Percentiles rank a stretch among this genome's conserved stretches.
These are phyloP conservation scores for Hirtodrosophila alboralis DNA, from an alignment of 2,888 invertebrate genomes.

Conservation along the genomic window DNA sequence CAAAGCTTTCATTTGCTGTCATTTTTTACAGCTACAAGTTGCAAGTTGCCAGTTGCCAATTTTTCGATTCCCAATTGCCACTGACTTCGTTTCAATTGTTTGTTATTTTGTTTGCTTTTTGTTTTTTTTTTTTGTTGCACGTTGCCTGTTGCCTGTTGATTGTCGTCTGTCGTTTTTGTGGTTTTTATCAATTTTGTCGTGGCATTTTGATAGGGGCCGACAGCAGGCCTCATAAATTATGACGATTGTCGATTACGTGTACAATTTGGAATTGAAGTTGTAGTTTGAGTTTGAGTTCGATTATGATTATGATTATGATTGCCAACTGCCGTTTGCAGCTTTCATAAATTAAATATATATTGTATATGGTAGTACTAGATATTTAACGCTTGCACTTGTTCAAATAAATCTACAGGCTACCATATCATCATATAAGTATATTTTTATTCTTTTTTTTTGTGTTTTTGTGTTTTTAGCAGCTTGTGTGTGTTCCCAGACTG, in stretches of 20 bases:
- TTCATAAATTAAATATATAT: conserved; percentile 52
- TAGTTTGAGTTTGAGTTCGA: conserved; percentile 19
- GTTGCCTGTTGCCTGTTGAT: conserved; percentile 35
- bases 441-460: no score
- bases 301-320: conserved; percentile 45
- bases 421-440: not conserved
- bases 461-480: conserved; percentile 9
- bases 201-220: conserved; percentile 44
- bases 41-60: conserved; percentile 35
- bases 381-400: conserved; percentile 29
- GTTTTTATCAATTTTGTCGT: conserved; percentile 69
- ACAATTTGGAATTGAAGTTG: no score
- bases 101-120: conserved; percentile 20
- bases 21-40: conserved; percentile 13
- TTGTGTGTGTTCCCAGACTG: conserved; percentile 41
- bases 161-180: conserved; percentile 52
- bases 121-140: conserved; percentile 16
- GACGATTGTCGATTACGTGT: conserved; percentile 57
- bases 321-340: conserved; percentile 59
- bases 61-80: conserved; percentile 61
- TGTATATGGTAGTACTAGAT: conserved; percentile 19
- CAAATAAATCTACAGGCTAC: conserved; percentile 8
- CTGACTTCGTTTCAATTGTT: conserved; percentile 49
- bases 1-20: conserved; percentile 56
- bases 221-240: conserved; percentile 65